A percentile compares a stretch with the other conserved stretches of the same genome.
Conservation (phyloP, 64 coral and sea anemone species). For the Porites lutea region DNA sequence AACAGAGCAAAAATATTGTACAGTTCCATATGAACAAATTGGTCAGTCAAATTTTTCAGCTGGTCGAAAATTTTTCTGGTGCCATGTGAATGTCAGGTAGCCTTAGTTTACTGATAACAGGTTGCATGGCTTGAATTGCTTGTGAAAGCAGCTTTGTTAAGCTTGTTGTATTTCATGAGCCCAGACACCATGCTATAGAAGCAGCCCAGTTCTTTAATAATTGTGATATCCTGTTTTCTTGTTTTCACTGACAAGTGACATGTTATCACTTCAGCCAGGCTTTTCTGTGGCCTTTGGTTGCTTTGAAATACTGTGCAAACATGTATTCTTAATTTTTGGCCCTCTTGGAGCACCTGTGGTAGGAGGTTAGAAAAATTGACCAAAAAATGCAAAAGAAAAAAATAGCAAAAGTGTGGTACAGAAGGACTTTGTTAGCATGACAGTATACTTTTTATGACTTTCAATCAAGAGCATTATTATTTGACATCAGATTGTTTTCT, state of each 20-base stretch:
- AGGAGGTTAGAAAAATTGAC: too few relatives aligned
- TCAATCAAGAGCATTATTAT: too few relatives aligned
- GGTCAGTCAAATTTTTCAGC: too few relatives aligned
- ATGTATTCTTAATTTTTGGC: background rate
- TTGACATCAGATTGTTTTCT: too few relatives aligned
- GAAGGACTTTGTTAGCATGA: too few relatives aligned
- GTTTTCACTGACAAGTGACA: background rate
- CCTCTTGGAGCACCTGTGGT: background rate
- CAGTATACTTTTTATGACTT: too few relatives aligned
- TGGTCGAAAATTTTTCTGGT: too few relatives aligned
- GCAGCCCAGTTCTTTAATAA: background rate
- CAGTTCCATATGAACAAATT: too few relatives aligned
- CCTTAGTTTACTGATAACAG: background rate
- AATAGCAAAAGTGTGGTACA: too few relatives aligned
- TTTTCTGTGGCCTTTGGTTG: background rate
- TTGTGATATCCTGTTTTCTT: background rate
- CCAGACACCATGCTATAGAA: slow-evolving; percentile 68
- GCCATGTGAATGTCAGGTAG: too few relatives aligned
- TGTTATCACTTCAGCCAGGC: background rate
- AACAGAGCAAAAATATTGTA: too few relatives aligned
- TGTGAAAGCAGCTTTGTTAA: slow-evolving; percentile 2
- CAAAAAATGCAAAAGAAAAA: too few relatives aligned
- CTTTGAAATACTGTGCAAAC: background rate
- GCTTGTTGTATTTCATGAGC: slow-evolving; percentile 47
- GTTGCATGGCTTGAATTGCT: slow-evolving; percentile 72